Percentiles rank a stretch among this genome's conserved stretches.
Conservation (phyloP, 2,113 vertebrate genomes). For the Phaetusa simplex region DNA sequence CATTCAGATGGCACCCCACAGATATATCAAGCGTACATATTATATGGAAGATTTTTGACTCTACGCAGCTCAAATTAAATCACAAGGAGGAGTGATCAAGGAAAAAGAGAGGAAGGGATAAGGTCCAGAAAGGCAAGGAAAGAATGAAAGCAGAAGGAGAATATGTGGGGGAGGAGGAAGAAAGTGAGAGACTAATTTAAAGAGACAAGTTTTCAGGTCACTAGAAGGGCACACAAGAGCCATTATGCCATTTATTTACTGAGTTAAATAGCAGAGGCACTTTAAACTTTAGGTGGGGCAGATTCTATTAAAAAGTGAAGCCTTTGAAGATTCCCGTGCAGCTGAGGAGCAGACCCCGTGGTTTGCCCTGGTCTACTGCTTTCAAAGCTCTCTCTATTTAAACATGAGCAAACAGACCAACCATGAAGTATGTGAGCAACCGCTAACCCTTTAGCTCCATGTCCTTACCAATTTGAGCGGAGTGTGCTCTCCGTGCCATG, state of each 20-base stretch:
- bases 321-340: background rate
- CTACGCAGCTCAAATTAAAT: background rate
- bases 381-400: background rate
- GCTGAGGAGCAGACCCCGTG: background rate
- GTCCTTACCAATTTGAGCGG: conserved; percentile 88
- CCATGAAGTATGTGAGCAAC: background rate
- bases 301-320: background rate
- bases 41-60: background rate
- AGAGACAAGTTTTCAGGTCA: conserved; percentile 57
- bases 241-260: conserved; percentile 36
- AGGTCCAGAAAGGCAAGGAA: background rate
- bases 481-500: conserved; percentile 87
- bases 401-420: background rate
- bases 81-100: background rate
- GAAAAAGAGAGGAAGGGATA: background rate
- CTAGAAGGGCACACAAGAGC: conserved; percentile 13
- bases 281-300: conserved; percentile 20
- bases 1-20: background rate
- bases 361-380: background rate
- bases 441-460: background rate
- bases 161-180: background rate
- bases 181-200: conserved; percentile 28
- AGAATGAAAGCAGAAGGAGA: background rate
- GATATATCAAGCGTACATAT: background rate
- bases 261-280: background rate